Evolutionary conservation across 2,888 invertebrate genomes (phyloP).

Genomic region (Rhaphigaster nebulosa): DNA sequence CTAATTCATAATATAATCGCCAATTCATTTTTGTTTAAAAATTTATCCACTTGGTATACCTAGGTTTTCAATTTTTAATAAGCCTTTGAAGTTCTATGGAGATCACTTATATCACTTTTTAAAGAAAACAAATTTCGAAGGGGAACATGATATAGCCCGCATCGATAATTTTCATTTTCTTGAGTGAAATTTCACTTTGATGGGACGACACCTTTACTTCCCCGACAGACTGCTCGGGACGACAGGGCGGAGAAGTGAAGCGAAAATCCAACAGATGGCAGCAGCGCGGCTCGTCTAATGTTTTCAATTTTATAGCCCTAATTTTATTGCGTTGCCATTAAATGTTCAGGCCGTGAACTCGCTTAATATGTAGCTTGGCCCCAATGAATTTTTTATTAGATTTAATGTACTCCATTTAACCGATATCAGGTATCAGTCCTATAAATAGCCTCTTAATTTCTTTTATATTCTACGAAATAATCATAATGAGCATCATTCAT

Average conservation of each 20-base stretch:
- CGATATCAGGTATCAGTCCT: too few relatives aligned
- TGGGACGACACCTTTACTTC: not conserved
- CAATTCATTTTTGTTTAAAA: too few relatives aligned
- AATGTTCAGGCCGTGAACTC: not conserved
- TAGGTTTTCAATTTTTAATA: too few relatives aligned
- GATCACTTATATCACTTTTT: not conserved
- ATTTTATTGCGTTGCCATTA: slow-evolving; percentile 10
- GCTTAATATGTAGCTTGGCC: not conserved
- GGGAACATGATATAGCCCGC: not conserved
- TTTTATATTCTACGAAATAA: too few relatives aligned
- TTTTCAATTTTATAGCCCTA: not conserved
- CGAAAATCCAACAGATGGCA: not conserved
- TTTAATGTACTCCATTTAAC: too few relatives aligned
- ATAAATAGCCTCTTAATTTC: too few relatives aligned
- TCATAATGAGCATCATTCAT: too few relatives aligned
- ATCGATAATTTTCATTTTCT: not conserved
- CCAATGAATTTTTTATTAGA: not conserved
- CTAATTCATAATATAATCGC: too few relatives aligned
- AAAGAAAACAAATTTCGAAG: not conserved
- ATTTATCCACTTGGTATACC: too few relatives aligned
- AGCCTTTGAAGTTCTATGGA: not conserved
- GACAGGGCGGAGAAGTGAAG: not conserved
- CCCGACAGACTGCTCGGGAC: not conserved
- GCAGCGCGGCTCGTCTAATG: not conserved
- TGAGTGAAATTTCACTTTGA: not conserved